Conservation (phyloP, 2,113 vertebrate genomes). For the Sapajus apella region DNA sequence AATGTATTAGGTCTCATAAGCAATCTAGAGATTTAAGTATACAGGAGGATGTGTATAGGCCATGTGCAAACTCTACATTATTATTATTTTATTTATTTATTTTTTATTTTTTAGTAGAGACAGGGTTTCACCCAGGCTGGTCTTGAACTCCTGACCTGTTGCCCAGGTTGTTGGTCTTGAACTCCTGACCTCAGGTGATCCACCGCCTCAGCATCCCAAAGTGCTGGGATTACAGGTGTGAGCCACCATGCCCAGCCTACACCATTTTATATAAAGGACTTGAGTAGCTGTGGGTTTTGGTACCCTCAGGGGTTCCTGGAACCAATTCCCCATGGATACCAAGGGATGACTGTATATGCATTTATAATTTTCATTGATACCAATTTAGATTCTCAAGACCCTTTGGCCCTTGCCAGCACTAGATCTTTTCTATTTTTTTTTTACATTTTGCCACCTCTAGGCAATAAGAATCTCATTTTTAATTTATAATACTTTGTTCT, state of each 20-base stretch:
- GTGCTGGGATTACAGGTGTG: no score
- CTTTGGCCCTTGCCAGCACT: neutral
- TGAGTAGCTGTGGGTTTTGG: neutral
- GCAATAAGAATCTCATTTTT: neutral
- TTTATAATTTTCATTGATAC: neutral
- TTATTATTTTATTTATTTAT: no score
- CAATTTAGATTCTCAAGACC: neutral
- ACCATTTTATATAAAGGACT: neutral
- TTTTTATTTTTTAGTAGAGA: no score
- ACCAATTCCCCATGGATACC: neutral
- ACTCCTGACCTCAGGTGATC: no score
- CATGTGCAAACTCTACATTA: neutral
- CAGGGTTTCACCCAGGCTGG: no score
- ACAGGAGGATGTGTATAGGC: neutral
- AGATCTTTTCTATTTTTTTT: neutral
- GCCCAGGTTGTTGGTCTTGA: no score
- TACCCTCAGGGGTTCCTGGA: neutral
- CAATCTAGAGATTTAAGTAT: neutral
- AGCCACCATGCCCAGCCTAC: neutral
- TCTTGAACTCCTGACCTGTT: no score
- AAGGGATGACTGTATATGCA: neutral
- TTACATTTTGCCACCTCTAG: neutral
- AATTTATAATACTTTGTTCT: neutral
- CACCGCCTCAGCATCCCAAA: no score
- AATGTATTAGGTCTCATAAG: neutral